Evolutionary conservation across 2,888 invertebrate genomes (phyloP).

Genomic region (Parnassius glacialis): DNA sequence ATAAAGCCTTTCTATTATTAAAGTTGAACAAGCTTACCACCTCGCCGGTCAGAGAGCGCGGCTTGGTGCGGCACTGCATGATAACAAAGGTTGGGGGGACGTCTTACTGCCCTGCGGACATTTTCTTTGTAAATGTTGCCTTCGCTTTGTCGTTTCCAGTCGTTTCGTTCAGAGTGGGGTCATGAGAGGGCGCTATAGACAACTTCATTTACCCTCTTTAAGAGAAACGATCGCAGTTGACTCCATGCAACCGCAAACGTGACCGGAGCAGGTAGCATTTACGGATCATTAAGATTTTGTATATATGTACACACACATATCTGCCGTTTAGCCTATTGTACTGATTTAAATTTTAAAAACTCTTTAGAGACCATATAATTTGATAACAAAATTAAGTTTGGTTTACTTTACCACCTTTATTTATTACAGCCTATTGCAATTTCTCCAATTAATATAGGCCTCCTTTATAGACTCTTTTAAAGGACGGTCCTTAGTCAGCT

Average conservation of each 20-base stretch:
- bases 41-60: slow-evolving; percentile 39
- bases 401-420: no score
- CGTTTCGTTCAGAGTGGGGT: slow-evolving; percentile 61
- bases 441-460: no score
- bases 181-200: slow-evolving; percentile 61
- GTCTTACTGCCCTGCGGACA: slow-evolving; percentile 63
- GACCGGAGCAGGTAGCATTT: slow-evolving; percentile 56
- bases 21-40: slow-evolving; percentile 44
- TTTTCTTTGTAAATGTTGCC: slow-evolving; percentile 70
- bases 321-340: no score
- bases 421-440: no score
- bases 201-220: slow-evolving; percentile 63
- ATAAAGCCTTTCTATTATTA: slow-evolving; percentile 42
- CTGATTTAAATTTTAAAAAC: no score
- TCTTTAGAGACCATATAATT: no score
- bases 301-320: slow-evolving; percentile 37
- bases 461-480: no score
- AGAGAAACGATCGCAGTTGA: slow-evolving; percentile 53
- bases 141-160: slow-evolving; percentile 67
- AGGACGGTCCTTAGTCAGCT: no score
- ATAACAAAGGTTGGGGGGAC: slow-evolving; percentile 70
- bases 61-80: slow-evolving; percentile 47
- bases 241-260: slow-evolving; percentile 58
- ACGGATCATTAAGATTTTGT: slow-evolving; percentile 68
- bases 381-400: no score